Evolutionary conservation across 1,140 invertebrate species (phyloP), one percentile per base, ranked within the genome.

Genomic region (Drosophila tropicalis): DNA sequence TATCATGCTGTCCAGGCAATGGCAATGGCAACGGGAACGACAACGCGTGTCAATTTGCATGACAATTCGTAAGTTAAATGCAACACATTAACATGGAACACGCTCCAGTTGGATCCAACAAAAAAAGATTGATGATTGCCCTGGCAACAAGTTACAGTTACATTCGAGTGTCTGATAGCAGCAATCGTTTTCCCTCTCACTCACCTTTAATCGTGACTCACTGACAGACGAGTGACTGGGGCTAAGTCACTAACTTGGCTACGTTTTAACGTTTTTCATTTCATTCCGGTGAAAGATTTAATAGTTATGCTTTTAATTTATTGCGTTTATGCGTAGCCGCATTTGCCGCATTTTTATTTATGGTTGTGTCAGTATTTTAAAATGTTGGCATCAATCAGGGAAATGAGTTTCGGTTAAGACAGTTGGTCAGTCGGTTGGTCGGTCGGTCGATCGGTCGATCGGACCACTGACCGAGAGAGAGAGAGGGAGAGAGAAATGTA

Each of bases 221-320:
- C 5, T 22, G 58, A 58, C 17, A 7, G 22, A 22, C 44, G 3
- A 51, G 44, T 51, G 44, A 51, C 44, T 51, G 15, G 15, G 41
- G 44, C 17, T 19, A 47, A 17, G 15, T 17, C 19, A 12, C 39
- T 29, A 39, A 41, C 19, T 58, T n/a, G 32, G 29, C 57, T 34
- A 25, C 22, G 22, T 25, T 25, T 25, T 25, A 4, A 25, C 5
- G 34, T 39, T 60, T 19, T 40, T 17, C 29, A 2, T 29, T 36
- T 58, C 9, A 47, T 72, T 78, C 41, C 71, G 79, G 83, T 83
- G 83, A 86, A 87, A 86, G 79, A 87, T 86, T 79, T 69, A 84
- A 87, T 86, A 87, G 84, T 89, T 89, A 72, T 84, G 72, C 56
- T 81, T 72, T 87, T 72, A 80, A 80, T 84, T 89, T 84, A 78